Evolutionary conservation across 2,797 vertebrate species (phyloP).

Genomic region (Macropodus opercularis): DNA sequence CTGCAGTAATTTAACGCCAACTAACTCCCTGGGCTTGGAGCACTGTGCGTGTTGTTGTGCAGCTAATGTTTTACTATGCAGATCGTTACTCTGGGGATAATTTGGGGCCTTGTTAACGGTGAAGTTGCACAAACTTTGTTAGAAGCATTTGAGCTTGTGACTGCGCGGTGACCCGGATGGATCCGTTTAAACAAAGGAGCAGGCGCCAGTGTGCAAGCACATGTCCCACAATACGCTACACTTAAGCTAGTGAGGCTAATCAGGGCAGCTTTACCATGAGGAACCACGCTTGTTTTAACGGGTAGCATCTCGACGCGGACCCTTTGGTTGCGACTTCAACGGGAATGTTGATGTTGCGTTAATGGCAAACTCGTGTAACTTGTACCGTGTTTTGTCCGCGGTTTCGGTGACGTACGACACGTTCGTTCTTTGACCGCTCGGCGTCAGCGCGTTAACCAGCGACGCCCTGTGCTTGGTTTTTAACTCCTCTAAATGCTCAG

Average conservation of each 20-base stretch:
- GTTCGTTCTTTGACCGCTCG: neutral
- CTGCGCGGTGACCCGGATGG: slow-evolving; percentile 73
- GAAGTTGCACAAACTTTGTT: neutral
- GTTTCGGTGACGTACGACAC: neutral
- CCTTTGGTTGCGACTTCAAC: too few species aligned
- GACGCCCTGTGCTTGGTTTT: neutral
- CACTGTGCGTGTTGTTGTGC: neutral
- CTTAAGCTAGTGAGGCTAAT: neutral
- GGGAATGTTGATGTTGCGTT: too few species aligned
- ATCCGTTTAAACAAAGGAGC: slow-evolving; percentile 73
- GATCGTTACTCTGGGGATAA: fast-evolving
- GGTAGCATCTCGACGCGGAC: neutral
- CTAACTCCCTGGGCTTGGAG: neutral
- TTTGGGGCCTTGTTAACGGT: fast-evolving
- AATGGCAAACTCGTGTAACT: neutral
- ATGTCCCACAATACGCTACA: slow-evolving; percentile 42
- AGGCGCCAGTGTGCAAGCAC: slow-evolving; percentile 65
- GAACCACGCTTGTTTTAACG: neutral
- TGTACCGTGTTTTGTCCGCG: too few species aligned
- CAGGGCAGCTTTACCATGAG: fast-evolving
- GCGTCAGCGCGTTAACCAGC: fast-evolving
- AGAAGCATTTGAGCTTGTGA: slow-evolving; percentile 18
- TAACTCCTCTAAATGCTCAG: fast-evolving
- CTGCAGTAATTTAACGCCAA: neutral
- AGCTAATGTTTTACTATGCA: neutral